Conservation (phyloP, 2,797 vertebrate genomes). For the Spinibarbus caldwelli region DNA sequence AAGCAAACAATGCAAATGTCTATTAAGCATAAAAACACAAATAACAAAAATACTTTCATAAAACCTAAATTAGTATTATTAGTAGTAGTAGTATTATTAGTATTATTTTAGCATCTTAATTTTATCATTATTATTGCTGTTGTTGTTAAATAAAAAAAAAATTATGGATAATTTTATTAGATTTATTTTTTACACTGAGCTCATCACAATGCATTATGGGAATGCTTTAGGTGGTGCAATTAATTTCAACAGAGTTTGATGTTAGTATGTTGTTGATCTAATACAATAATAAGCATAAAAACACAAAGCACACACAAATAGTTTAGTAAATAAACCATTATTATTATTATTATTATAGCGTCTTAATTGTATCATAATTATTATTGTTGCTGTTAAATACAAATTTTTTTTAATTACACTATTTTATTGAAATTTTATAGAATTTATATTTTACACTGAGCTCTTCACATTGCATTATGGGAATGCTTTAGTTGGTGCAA, state of each 20-base stretch:
- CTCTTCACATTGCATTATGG: neutral
- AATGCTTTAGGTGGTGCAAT: neutral
- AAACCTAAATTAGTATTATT: neutral
- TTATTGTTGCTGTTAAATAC: neutral
- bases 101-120: neutral
- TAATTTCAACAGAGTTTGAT: neutral
- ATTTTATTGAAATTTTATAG: too few relatives aligned
- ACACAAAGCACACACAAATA: neutral
- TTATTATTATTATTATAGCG: neutral
- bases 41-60: neutral
- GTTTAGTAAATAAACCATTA: neutral
- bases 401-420: too few relatives aligned
- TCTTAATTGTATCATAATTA: neutral
- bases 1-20: neutral
- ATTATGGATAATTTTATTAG: neutral
- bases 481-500: neutral
- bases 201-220: neutral
- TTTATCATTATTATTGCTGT: neutral
- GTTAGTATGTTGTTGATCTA: neutral
- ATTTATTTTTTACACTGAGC: neutral
- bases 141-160: neutral
- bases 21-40: neutral
- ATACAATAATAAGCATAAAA: neutral
- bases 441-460: neutral
- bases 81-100: neutral